Conservation (phyloP, 2,888 invertebrate genomes). For the Zygothrica quintamaculata region DNA sequence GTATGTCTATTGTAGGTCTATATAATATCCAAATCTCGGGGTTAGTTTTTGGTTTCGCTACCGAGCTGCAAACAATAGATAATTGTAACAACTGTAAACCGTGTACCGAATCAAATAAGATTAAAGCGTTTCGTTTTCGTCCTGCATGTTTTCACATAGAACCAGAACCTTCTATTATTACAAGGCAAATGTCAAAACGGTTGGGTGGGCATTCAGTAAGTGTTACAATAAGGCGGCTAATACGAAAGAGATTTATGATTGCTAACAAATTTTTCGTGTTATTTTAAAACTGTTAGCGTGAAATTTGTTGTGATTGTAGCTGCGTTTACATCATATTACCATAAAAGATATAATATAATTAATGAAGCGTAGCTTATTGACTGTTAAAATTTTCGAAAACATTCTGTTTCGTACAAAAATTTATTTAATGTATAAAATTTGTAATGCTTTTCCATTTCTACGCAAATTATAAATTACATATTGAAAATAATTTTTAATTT, state of each 20-base stretch:
- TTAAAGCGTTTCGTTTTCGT: constrained; percentile 71
- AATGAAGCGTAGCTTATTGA: constrained; percentile 59
- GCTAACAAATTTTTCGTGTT: constrained; percentile 49
- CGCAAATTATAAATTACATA: constrained; percentile 11
- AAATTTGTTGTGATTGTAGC: constrained; percentile 79
- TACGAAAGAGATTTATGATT: constrained; percentile 70
- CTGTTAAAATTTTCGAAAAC: constrained; percentile 52
- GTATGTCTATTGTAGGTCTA: constrained; percentile 19
- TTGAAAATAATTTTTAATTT: not conserved
- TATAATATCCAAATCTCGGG: constrained; percentile 55
- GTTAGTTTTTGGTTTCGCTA: constrained; percentile 50
- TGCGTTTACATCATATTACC: constrained; percentile 60
- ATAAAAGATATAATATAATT: constrained; percentile 47
- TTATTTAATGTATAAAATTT: constrained; percentile 65
- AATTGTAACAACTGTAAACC: constrained; percentile 77
- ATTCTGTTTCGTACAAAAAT: constrained; percentile 60
- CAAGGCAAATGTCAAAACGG: constrained; percentile 74
- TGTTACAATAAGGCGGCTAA: constrained; percentile 57
- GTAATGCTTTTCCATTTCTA: constrained; percentile 41
- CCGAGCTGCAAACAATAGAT: constrained; percentile 64
- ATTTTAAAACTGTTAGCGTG: constrained; percentile 69
- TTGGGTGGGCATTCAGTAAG: constrained; percentile 62
- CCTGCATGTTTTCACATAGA: constrained; percentile 42
- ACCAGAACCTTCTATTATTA: constrained; percentile 77
- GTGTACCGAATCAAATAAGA: constrained; percentile 69